Percentiles rank a stretch among this genome's conserved stretches.
Conservation (phyloP, 1,140 invertebrate species). For the Drosophila cardini region DNA sequence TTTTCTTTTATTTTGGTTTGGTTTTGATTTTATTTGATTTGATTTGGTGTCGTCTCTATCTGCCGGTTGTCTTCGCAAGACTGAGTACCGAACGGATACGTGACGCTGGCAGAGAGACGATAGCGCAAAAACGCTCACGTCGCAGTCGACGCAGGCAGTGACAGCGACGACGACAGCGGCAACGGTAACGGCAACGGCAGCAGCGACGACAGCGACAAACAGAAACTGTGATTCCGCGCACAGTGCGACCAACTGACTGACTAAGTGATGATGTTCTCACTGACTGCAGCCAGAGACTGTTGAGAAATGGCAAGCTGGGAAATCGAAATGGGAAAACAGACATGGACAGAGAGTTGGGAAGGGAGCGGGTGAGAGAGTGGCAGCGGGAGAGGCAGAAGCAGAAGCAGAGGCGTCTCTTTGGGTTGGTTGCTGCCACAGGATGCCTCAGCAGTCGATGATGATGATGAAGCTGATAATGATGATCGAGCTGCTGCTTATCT, state of each 20-base stretch:
- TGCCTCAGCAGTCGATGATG: slow-evolving; percentile 18
- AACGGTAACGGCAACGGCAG: slow-evolving; percentile 18
- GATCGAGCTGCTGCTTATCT: slow-evolving; percentile 66
- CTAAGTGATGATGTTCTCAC: slow-evolving; percentile 61
- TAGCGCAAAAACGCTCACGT: slow-evolving; percentile 59
- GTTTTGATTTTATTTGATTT: slow-evolving; percentile 8
- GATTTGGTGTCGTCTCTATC: slow-evolving; percentile 77
- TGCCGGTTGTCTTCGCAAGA: slow-evolving; percentile 83
- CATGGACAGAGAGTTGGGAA: no score
- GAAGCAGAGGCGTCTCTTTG: slow-evolving; percentile 27
- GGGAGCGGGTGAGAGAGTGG: no score
- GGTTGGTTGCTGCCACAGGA: neutral
- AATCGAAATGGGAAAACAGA: slow-evolving; percentile 29
- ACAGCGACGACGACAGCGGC: slow-evolving; percentile 30
- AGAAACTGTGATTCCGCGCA: slow-evolving; percentile 59
- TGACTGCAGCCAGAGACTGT: slow-evolving; percentile 13
- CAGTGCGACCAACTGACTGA: slow-evolving; percentile 71
- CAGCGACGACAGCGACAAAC: slow-evolving; percentile 16
- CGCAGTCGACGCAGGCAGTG: slow-evolving; percentile 28
- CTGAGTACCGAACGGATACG: slow-evolving; percentile 72
- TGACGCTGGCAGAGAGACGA: slow-evolving; percentile 63
- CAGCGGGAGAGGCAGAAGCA: slow-evolving; percentile 7
- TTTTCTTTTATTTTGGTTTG: slow-evolving; percentile 27
- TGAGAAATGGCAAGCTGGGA: slow-evolving; percentile 14
- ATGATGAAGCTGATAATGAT: slow-evolving; percentile 39